Percentiles rank a stretch among this genome's conserved stretches.
These are phyloP conservation scores for Phycodurus eques DNA, from an alignment of 2,113 vertebrate species.

Conservation along the genomic window DNA sequence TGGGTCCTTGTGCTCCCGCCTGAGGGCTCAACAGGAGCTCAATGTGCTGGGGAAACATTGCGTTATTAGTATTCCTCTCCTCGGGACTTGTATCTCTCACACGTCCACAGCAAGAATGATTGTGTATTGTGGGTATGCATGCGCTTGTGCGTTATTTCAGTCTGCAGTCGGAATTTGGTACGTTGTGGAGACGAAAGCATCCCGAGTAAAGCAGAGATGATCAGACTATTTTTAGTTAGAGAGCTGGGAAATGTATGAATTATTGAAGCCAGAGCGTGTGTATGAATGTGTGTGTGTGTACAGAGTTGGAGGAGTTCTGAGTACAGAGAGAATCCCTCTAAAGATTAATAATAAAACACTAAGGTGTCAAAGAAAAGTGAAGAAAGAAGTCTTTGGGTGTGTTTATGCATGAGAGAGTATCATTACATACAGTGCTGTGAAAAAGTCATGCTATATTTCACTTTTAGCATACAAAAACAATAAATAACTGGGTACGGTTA, in stretches of 20 bases:
- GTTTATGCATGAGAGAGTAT: slow-evolving; percentile 5
- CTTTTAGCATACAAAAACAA: background rate
- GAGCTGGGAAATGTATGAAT: slow-evolving; percentile 3
- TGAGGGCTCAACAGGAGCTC: slow-evolving; percentile 51
- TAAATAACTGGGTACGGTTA: background rate
- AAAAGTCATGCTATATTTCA: background rate
- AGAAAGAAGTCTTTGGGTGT: slow-evolving; percentile 1
- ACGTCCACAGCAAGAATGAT: slow-evolving; percentile 29
- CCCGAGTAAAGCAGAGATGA: slow-evolving; percentile 1
- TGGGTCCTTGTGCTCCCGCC: slow-evolving; percentile 61
- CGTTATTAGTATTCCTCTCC: slow-evolving; percentile 59
- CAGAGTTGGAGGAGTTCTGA: background rate
- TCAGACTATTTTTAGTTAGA: slow-evolving; percentile 1
- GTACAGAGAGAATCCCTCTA: background rate
- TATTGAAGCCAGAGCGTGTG: background rate
- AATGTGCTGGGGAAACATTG: slow-evolving; percentile 55
- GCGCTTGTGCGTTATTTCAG: background rate
- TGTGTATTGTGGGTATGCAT: slow-evolving; percentile 7
- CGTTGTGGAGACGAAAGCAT: background rate
- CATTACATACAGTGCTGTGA: background rate
- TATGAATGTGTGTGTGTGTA: background rate
- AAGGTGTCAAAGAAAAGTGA: slow-evolving; percentile 2
- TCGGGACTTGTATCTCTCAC: slow-evolving; percentile 13
- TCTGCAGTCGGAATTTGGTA: slow-evolving; percentile 3
- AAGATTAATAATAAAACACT: slow-evolving; percentile 1